Percentiles rank a stretch among this genome's conserved stretches.
phyloP scores from a whole-genome alignment of 2,888 invertebrate genomes.

The Folsomia manolachei region DNA sequence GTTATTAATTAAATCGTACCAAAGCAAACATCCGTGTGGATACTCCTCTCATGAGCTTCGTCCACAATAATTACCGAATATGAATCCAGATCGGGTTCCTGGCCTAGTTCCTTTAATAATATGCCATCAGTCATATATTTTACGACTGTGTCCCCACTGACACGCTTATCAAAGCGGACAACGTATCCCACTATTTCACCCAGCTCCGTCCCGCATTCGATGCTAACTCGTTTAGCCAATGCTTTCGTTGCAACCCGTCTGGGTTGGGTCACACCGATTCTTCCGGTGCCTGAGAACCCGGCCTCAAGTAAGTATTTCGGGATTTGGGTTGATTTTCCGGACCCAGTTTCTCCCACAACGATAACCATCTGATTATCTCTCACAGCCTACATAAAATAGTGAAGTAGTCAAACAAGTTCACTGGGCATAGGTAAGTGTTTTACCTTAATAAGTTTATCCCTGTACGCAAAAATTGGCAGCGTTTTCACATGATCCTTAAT shows the following conservation, averaged over 20 bases:
- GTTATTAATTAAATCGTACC: slow-evolving; percentile 56
- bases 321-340: slow-evolving; percentile 98
- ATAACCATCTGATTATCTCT: slow-evolving; percentile 60
- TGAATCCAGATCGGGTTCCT: slow-evolving; percentile 66
- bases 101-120: slow-evolving; percentile 83
- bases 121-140: slow-evolving; percentile 94
- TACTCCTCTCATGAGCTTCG: slow-evolving; percentile 92
- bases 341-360: slow-evolving; percentile 96
- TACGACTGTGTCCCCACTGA: slow-evolving; percentile 74
- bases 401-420: too few species aligned
- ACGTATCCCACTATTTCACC: slow-evolving; percentile 64
- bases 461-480: too few species aligned
- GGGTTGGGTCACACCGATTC: slow-evolving; percentile 98
- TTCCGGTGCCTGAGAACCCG: slow-evolving; percentile 61
- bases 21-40: slow-evolving; percentile 89
- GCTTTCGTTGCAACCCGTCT: slow-evolving; percentile 88
- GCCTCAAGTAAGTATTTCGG: slow-evolving; percentile 79
- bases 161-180: slow-evolving; percentile 79
- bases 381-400: neutral
- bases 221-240: slow-evolving; percentile 58
- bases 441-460: too few species aligned
- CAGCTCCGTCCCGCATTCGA: slow-evolving; percentile 56
- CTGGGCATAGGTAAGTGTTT: too few species aligned
- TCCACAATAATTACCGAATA: slow-evolving; percentile 87
- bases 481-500: too few species aligned